Base-by-base conservation (phyloP, 2,888 invertebrate genomes). In the Meloe dianella region DNA sequence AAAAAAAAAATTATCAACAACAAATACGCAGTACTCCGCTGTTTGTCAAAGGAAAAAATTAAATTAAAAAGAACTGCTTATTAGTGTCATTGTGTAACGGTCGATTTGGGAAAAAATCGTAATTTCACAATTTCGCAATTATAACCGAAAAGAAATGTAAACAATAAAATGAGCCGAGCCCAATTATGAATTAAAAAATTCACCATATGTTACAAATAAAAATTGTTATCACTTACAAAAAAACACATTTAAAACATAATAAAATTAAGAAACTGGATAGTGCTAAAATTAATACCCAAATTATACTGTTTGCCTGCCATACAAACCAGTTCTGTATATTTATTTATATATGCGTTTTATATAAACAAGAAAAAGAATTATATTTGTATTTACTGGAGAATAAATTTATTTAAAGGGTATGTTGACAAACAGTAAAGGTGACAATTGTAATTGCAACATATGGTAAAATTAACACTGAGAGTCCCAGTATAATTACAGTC, bases 131-230 rank as follows among this genome's bases (percentile, higher is more conserved):
- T 72, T n/a, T n/a, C n/a, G 63, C 70, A 71, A 72, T 69, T 68
- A 73, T 71, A 74, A 73, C 74, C 73, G 73, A 75, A 71, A 71
- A 64, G n/a, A 71, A 72, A 17, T 41, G 6, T 72, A 78, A 79
- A 78, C 77, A 80, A 77, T 78, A 76, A 80, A 78, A 78, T 71
- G 76, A 73, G 76, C 77, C 61, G 72, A 47, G 74, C 76, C 74
- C 75, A 73, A 70, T 70, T 68, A 72, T 77, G 79, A 75, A 77
- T 74, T 75, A 75, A 70, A 73, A 76, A 74, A 77, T 78, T 76
- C 80, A 81, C 82, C 82, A 82, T 82, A 82, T 82, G 82, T 82
- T 82, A 82, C 82, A 82, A 81, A 77, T 77, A 78, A 77, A 79
- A 80, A 72, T 57, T 66, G 69, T 20, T n/a, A 20, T 47, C 64